A percentile compares a stretch with the other conserved stretches of the same genome.
Conservation (phyloP, 2,888 invertebrate species). For the Bellardia bayeri region DNA sequence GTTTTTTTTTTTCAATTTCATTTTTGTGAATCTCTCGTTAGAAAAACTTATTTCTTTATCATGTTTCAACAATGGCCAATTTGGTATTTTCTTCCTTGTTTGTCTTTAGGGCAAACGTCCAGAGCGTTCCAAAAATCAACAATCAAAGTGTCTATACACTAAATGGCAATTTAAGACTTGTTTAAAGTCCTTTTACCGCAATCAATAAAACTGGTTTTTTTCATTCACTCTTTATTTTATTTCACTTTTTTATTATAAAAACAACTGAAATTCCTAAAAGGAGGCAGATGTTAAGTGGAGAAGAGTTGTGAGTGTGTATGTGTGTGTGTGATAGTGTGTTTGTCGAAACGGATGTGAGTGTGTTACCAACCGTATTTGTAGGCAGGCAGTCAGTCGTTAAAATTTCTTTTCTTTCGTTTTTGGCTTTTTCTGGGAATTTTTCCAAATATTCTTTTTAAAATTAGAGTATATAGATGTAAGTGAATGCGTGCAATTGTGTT, state of each 20-base stretch:
- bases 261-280: conserved; percentile 1
- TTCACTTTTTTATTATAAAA: conserved; percentile 7
- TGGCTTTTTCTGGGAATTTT: conserved; percentile 26
- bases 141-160: conserved; percentile 67
- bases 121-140: conserved; percentile 59
- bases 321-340: conserved; percentile 10
- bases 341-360: conserved; percentile 43
- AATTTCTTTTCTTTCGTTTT: conserved; percentile 3
- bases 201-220: conserved; percentile 59
- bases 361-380: conserved; percentile 62
- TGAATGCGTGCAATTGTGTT: neutral
- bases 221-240: neutral
- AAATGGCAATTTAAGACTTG: conserved; percentile 73
- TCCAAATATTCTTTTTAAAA: conserved; percentile 29
- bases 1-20: neutral
- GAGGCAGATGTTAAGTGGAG: conserved; percentile 6
- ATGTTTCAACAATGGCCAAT: conserved; percentile 60
- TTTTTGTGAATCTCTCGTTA: conserved; percentile 28
- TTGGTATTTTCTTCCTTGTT: conserved; percentile 56
- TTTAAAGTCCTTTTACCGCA: conserved; percentile 68
- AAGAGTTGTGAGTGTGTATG: conserved; percentile 4
- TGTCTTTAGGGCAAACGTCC: conserved; percentile 51
- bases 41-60: conserved; percentile 41
- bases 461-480: neutral
- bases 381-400: conserved; percentile 60